A percentile compares a stretch with the other conserved stretches of the same genome.
Evolutionary conservation across 2,888 invertebrate genomes (phyloP).

Genomic region (Melipona bicolor): DNA sequence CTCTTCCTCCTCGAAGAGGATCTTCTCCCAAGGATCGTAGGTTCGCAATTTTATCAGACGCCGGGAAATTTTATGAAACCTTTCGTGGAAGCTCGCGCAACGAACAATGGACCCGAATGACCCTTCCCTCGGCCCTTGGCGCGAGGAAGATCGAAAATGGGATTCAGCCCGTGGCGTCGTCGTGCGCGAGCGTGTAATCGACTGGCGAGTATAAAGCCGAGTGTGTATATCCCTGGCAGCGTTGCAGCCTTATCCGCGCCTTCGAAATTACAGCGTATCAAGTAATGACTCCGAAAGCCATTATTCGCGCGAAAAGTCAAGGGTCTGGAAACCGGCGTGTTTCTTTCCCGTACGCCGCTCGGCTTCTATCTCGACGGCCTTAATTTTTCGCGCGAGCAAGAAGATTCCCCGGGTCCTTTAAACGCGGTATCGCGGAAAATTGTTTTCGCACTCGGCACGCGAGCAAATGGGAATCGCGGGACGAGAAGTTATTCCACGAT

Average conservation of each 20-base stretch:
- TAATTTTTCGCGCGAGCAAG: slow-evolving; percentile 26
- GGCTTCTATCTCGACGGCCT: slow-evolving; percentile 29
- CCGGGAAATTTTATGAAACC: slow-evolving; percentile 10
- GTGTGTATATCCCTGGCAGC: slow-evolving; percentile 19
- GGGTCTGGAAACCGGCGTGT: neutral
- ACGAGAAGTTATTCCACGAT: neutral
- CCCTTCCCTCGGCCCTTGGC: slow-evolving; percentile 19
- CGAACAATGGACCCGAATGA: slow-evolving; percentile 19
- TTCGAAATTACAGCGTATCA: slow-evolving; percentile 66
- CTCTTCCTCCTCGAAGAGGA: too few relatives aligned
- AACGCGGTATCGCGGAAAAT: slow-evolving; percentile 2
- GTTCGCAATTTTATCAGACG: slow-evolving; percentile 11
- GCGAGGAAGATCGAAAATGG: slow-evolving; percentile 45
- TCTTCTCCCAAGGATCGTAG: neutral
- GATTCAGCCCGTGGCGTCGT: slow-evolving; percentile 45
- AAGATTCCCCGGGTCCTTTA: neutral
- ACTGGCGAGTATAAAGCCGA: slow-evolving; percentile 36
- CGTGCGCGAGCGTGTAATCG: slow-evolving; percentile 52
- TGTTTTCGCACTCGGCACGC: neutral
- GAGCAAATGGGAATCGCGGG: neutral
- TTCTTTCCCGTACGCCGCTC: neutral
- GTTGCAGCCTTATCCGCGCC: slow-evolving; percentile 46
- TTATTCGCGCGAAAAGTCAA: slow-evolving; percentile 42
- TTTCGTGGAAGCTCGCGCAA: neutral
- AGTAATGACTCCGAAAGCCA: slow-evolving; percentile 64